Evolutionary conservation across 2,113 vertebrate genomes (phyloP).

Genomic region (Eclectus roratus): DNA sequence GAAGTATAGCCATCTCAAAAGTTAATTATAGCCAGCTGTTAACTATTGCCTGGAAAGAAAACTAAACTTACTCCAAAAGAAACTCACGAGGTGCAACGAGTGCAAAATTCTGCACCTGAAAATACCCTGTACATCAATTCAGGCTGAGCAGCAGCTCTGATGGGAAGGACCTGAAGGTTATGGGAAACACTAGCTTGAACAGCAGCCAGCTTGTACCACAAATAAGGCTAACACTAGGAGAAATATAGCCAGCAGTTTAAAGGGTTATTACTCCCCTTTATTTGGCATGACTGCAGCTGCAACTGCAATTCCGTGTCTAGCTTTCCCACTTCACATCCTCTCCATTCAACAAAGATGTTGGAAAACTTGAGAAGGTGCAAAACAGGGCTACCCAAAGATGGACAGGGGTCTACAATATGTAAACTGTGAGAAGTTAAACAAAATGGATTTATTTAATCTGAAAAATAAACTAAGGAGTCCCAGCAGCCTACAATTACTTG

Average conservation of each 20-base stretch:
- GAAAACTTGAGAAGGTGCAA: not conserved
- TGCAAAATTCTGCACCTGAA: not conserved
- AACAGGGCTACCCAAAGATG: not conserved
- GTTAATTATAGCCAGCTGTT: not conserved
- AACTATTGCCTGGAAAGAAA: not conserved
- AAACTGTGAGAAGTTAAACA: not conserved
- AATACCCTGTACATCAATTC: not conserved
- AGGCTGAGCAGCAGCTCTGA: not conserved
- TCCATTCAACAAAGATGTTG: not conserved
- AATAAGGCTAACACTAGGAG: not conserved
- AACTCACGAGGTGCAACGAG: not conserved
- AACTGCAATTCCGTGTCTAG: not conserved
- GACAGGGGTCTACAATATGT: not conserved
- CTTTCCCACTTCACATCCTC: not conserved
- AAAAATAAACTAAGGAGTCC: not conserved
- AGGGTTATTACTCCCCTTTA: not conserved
- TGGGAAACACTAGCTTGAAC: not conserved
- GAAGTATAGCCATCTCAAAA: not conserved
- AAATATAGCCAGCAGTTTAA: not conserved
- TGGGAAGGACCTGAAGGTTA: not conserved
- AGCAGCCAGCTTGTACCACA: not conserved
- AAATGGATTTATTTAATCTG: not conserved
- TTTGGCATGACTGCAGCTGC: not conserved
- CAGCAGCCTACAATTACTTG: not conserved
- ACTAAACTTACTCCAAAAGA: not conserved